phyloP scores from a whole-genome alignment of 2,888 invertebrate species.

The Masnerella sp. region DNA sequence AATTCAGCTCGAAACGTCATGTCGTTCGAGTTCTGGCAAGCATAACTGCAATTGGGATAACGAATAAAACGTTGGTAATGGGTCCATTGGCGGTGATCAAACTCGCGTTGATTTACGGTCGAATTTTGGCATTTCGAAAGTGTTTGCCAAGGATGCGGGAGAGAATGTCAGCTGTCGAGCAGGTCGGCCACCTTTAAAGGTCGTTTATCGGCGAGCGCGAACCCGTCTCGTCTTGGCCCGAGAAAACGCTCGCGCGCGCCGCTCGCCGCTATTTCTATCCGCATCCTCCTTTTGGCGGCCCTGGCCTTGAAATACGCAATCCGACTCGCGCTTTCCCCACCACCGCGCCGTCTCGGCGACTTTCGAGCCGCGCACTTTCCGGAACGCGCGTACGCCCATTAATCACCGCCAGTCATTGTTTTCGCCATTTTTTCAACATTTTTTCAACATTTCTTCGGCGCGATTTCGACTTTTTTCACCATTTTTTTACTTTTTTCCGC shows the following conservation, averaged over 20 bases:
- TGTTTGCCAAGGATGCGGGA: slow-evolving; percentile 47
- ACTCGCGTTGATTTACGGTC: slow-evolving; percentile 30
- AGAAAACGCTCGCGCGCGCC: slow-evolving; percentile 35
- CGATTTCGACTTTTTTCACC: no score
- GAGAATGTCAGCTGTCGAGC: slow-evolving; percentile 62
- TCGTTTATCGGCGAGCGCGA: slow-evolving; percentile 60
- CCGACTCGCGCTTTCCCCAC: slow-evolving; percentile 50
- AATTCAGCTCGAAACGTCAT: no score
- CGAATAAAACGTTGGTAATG: no score
- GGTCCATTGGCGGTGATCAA: slow-evolving; percentile 3
- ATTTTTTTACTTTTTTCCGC: no score
- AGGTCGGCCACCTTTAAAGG: slow-evolving; percentile 67
- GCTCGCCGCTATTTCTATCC: slow-evolving; percentile 50
- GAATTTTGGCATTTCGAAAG: slow-evolving; percentile 56
- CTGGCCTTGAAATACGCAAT: slow-evolving; percentile 65
- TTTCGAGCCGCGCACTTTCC: slow-evolving; percentile 49
- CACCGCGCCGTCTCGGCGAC: slow-evolving; percentile 41
- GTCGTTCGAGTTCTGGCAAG: no score
- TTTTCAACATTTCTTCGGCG: no score
- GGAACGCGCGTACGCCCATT: slow-evolving; percentile 38
- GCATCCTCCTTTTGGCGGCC: slow-evolving; percentile 61
- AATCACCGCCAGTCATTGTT: slow-evolving; percentile 44
- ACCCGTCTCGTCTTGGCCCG: slow-evolving; percentile 41
- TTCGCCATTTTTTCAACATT: no score
- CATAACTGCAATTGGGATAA: no score